phyloP scores from a whole-genome alignment of 1,140 invertebrate species.

The Drosophila pandora region DNA sequence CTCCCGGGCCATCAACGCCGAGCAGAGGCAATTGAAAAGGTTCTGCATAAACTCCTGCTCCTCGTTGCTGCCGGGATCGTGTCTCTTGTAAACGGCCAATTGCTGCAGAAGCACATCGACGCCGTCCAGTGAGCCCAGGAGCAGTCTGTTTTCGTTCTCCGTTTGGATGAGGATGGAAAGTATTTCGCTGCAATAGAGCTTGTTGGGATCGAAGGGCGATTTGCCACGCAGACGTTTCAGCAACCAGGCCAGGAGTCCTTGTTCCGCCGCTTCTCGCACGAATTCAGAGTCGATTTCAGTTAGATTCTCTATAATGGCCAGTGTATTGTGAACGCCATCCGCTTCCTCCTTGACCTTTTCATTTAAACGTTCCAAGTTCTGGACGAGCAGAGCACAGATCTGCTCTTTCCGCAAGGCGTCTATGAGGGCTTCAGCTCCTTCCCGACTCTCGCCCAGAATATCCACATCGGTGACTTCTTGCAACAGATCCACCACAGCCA shows the following conservation, averaged over 20 bases:
- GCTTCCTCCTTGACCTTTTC: conserved; percentile 97
- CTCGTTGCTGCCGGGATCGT: conserved; percentile 95
- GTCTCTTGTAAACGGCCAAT: conserved; percentile 97
- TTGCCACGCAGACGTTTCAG: conserved; percentile 93
- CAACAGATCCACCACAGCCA: conserved; percentile 91
- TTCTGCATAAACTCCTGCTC: conserved; percentile 99
- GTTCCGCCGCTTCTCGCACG: conserved; percentile 92
- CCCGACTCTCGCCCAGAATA: conserved; percentile 95
- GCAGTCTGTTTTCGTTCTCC: conserved; percentile 91
- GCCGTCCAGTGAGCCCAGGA: conserved; percentile 96
- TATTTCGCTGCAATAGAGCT: conserved; percentile 98
- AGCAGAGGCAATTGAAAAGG: conserved; percentile 97
- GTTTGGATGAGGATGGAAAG: conserved; percentile 97
- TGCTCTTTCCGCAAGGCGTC: conserved; percentile 94
- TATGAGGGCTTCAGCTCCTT: conserved; percentile 91
- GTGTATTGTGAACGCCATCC: conserved; percentile 97
- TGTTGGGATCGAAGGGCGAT: conserved; percentile 97
- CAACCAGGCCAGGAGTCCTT: conserved; percentile 96
- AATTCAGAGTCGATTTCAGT: conserved; percentile 95
- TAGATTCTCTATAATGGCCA: conserved; percentile 96
- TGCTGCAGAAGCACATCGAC: conserved; percentile 98
- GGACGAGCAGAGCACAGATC: conserved; percentile 94
- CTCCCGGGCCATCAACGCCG: conserved; percentile 92
- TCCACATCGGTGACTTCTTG: conserved; percentile 99
- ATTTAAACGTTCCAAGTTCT: conserved; percentile 97